Percentiles rank a stretch among this genome's conserved stretches.
phyloP scores from a whole-genome alignment of 2,888 invertebrate species.

The Himalopsyche tibetana region DNA sequence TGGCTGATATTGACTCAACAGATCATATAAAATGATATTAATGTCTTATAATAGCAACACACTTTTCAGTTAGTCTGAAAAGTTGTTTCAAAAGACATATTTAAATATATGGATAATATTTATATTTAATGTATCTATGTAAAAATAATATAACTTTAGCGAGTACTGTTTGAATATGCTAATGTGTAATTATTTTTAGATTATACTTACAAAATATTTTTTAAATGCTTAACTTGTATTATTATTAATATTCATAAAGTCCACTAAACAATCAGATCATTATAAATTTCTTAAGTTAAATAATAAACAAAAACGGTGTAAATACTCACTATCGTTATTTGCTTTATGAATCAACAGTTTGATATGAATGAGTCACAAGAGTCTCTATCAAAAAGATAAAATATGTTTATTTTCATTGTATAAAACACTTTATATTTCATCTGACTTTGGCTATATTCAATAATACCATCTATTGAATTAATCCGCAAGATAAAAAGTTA shows the following conservation, averaged over 20 bases:
- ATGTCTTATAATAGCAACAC: constrained; percentile 38
- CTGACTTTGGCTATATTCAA: not conserved
- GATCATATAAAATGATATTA: not conserved
- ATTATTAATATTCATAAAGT: constrained; percentile 20
- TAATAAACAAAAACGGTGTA: not conserved
- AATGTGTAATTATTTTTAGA: constrained; percentile 34
- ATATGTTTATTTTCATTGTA: not conserved
- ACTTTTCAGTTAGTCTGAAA: constrained; percentile 29
- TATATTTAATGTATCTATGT: constrained; percentile 9
- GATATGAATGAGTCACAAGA: not conserved
- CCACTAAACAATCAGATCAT: constrained; percentile 18
- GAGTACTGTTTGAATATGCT: constrained; percentile 5
- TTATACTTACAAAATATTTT: constrained; percentile 14
- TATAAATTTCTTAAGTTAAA: not conserved
- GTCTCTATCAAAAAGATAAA: not conserved
- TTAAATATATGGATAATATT: constrained; percentile 31
- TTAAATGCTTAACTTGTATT: not conserved
- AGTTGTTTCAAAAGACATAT: constrained; percentile 18
- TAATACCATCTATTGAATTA: not conserved
- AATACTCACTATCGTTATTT: constrained; percentile 15
- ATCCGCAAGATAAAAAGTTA: not conserved
- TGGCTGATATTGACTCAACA: not conserved
- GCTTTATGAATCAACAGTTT: not conserved
- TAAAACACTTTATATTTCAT: not conserved
- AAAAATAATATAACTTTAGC: constrained; percentile 1